Base-by-base conservation (phyloP, 2,888 invertebrate genomes). In the Drepanosiphum platanoidis region DNA sequence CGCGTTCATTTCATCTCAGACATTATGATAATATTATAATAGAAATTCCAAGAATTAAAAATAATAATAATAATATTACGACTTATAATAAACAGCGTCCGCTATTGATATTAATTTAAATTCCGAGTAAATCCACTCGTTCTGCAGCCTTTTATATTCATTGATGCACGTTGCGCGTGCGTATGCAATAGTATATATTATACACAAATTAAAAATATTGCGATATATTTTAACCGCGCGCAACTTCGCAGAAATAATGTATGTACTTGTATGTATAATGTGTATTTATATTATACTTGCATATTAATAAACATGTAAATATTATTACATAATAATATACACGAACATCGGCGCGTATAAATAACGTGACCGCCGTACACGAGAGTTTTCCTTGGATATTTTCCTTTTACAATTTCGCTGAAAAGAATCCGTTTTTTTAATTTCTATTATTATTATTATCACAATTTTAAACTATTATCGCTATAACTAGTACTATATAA, bases 11-110 rank as follows among this genome's bases (percentile, higher is more conserved):
- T 27, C 2, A 15, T 39, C 70, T n/a, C n/a, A 39, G 39, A 36
- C 32, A 66, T 66, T n/a, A 27, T 61, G 8, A 66, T 70, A 70
- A 70, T 36, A 32, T 39, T 27, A 74, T 74, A 46, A 32, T 46
- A 22, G 9, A 32, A 74, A 75, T 75, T 75, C 74, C 13, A n/a
- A 52, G 74, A 75, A 75, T 58, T 75, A 74, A 74, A 74, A 66
- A 32, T 32, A 22, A 68, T 34, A 32, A 74, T 22, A 66, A 32
- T 32, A 22, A 68, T 34, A 32, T 52, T 22, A 32, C 30, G n/a
- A n/a, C 58, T 58, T 46, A 71, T 39, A n/a, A n/a, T 39, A 46
- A 46, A 32, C 72, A 22, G 32, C 46, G 46, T 46, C 32, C 22
- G 32, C 32, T 46, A 9, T 8, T 30, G 18, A 46, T 46, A 22